These are phyloP conservation scores for Poeciliopsis occidentalis DNA, from an alignment of 2,113 vertebrate genomes.

Conservation along the genomic window DNA sequence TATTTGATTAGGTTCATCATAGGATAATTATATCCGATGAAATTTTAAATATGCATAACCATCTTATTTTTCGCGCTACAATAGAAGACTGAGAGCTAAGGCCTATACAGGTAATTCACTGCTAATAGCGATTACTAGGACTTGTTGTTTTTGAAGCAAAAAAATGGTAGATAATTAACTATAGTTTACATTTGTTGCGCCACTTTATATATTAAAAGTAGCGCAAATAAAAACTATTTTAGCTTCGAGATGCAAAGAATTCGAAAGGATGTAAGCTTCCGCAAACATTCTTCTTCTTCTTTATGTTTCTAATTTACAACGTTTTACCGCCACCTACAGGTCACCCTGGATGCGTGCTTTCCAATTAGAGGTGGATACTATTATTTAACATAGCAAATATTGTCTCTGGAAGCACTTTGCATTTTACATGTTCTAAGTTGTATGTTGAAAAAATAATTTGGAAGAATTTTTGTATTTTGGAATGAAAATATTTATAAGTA, in stretches of 20 bases:
- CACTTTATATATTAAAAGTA: background rate
- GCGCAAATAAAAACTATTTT: background rate
- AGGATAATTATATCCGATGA: background rate
- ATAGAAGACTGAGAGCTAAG: background rate
- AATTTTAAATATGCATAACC: background rate
- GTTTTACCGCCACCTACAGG: background rate
- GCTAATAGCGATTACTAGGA: background rate
- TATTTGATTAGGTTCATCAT: background rate
- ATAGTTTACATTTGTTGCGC: background rate
- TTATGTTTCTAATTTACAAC: background rate
- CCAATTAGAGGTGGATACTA: too few relatives aligned
- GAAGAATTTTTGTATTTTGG: too few relatives aligned
- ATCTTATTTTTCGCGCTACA: background rate
- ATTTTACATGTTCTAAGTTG: too few relatives aligned
- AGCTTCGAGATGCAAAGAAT: background rate
- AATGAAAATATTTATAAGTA: too few relatives aligned
- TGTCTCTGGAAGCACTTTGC: too few relatives aligned
- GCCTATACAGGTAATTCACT: background rate
- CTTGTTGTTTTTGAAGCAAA: background rate
- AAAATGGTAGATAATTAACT: background rate
- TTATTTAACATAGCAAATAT: too few relatives aligned
- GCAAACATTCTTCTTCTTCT: constrained; percentile 20
- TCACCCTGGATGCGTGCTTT: too few relatives aligned
- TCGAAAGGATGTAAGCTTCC: constrained; percentile 16
- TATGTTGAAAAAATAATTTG: too few relatives aligned